Evolutionary conservation across 2,113 vertebrate species (phyloP).

Genomic region (Sclerurus mexicanus): DNA sequence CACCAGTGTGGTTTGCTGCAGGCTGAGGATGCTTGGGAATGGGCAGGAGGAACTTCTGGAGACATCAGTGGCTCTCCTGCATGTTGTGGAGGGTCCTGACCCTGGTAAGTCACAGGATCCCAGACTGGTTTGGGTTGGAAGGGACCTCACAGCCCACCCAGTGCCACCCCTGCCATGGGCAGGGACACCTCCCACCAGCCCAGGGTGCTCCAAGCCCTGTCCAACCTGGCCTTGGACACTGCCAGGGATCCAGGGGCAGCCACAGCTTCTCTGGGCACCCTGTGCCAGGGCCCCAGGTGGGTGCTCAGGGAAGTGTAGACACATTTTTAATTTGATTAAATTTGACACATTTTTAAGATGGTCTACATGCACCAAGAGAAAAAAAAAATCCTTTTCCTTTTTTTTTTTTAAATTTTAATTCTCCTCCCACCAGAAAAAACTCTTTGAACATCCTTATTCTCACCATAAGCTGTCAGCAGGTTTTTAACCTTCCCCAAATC

Average conservation of each 20-base stretch:
- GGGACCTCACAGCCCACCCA: background rate
- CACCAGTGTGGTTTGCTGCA: background rate
- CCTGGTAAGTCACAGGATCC: background rate
- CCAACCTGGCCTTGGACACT: background rate
- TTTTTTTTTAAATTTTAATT: background rate
- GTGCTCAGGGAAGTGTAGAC: background rate
- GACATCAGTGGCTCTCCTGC: rapidly evolving
- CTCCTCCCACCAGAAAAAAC: background rate
- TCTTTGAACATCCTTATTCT: background rate
- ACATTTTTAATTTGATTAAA: background rate
- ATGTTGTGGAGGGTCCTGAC: too few species aligned
- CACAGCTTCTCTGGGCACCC: background rate
- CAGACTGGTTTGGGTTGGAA: background rate
- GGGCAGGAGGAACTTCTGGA: background rate
- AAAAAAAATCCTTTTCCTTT: rapidly evolving
- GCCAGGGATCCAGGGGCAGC: background rate
- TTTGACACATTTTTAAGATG: background rate
- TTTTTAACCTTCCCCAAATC: background rate
- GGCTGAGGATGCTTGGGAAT: background rate
- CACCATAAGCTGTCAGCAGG: background rate
- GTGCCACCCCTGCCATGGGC: background rate
- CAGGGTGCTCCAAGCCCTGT: background rate
- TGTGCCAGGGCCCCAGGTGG: rapidly evolving
- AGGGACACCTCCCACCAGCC: background rate
- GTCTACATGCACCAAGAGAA: background rate